Conservation (phyloP, 30 jellyfish, hydroid and myxozoan genomes). For the Pelagia noctiluca region DNA sequence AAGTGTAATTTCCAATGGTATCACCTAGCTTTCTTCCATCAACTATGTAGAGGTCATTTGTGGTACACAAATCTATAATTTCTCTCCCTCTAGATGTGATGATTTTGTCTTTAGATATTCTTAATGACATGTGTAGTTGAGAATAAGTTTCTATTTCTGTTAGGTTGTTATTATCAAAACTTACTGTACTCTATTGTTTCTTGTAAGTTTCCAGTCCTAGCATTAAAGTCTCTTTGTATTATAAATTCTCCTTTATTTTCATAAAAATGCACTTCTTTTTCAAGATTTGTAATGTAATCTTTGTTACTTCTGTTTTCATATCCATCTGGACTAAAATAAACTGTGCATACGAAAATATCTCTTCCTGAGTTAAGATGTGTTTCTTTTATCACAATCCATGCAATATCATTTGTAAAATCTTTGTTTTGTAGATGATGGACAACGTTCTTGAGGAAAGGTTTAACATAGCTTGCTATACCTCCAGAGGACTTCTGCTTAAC, state of each 20-base stretch:
- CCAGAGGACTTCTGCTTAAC: neutral
- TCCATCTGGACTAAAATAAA: neutral
- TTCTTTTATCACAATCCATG: neutral
- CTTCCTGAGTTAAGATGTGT: neutral
- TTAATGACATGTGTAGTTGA: too few relatives aligned
- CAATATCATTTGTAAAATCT: too few relatives aligned
- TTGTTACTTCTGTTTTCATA: neutral
- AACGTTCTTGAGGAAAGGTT: too few relatives aligned
- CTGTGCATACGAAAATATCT: neutral
- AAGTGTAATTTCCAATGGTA: constrained; percentile 15
- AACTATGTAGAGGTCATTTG: constrained; percentile 15
- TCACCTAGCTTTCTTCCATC: constrained; percentile 28
- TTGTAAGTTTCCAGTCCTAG: neutral
- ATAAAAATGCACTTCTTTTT: neutral
- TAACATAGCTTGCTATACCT: too few relatives aligned
- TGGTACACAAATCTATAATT: constrained; percentile 13
- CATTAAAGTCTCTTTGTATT: constrained; percentile 9
- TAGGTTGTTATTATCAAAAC: neutral
- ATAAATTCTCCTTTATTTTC: neutral
- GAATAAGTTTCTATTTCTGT: neutral
- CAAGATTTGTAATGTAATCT: neutral
- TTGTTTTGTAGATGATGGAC: too few relatives aligned
- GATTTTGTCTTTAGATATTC: too few relatives aligned
- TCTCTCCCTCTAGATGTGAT: neutral
- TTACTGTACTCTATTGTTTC: neutral